Base-by-base conservation (phyloP, 1,140 invertebrate genomes). In the Phymorhynchus buccinoides region DNA sequence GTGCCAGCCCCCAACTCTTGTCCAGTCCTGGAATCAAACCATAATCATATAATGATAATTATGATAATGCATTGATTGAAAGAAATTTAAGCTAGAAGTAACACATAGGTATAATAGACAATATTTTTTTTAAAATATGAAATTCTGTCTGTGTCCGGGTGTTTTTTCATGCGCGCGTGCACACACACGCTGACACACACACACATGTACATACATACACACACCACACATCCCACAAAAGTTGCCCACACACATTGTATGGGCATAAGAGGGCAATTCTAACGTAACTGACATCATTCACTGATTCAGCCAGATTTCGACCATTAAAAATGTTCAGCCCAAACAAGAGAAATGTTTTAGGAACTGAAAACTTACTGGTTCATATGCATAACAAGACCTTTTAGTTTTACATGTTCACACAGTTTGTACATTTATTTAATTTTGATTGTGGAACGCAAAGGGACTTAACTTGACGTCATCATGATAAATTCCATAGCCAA, bases 1-100 rank as follows among this genome's bases (percentile, higher is more conserved):
- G 27, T 84, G 32, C 27, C 44, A 84, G 42, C 68, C 68, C 4
- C 71, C 68, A 4, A 16, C 37, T 37, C 71, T 78, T 52, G 83
- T 84, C 68, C 83, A 84, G 71, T 78, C 83, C 68, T 78, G 30
- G 9, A 84, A 71, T 16, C 37, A 83, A 30, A 83, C 2, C 62
- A 35, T n/a, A n/a, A 83, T 39, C n/a, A n/a, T n/a, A n/a, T n/a
- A n/a, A n/a, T n/a, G n/a, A n/a, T n/a, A n/a, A n/a, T n/a, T n/a
- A n/a, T n/a, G n/a, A n/a, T n/a, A n/a, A n/a, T n/a, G n/a, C n/a
- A n/a, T n/a, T n/a, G n/a, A n/a, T n/a, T n/a, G n/a, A n/a, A n/a
- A n/a, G n/a, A n/a, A n/a, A n/a, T n/a, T n/a, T n/a, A n/a, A n/a
- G 6, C 12, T 35, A 44, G 27, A 80, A 30, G 14, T 30, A 52